These are phyloP conservation scores for Sylvicapra grimmia DNA, from an alignment of 2,113 vertebrate genomes.

Conservation along the genomic window DNA sequence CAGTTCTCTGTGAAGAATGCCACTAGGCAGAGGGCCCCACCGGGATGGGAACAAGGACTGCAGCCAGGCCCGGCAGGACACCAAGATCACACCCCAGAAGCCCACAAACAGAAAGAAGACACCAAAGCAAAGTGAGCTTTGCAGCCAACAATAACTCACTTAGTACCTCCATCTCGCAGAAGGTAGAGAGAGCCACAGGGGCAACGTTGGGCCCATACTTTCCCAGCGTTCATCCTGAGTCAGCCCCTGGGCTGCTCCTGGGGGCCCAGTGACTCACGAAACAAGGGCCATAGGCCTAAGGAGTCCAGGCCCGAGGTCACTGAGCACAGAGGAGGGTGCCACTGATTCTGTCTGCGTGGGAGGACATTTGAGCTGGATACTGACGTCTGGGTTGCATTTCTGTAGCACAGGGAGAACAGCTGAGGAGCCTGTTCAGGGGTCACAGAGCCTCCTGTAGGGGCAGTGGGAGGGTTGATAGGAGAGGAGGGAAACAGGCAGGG, in stretches of 20 bases:
- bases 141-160: not conserved
- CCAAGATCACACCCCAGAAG: not conserved
- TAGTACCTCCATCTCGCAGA: fast-evolving
- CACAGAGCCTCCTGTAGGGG: too few relatives aligned
- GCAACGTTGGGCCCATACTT: fast-evolving
- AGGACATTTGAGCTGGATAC: not conserved
- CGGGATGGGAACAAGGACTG: not conserved
- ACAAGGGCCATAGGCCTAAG: not conserved
- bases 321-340: not conserved
- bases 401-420: not conserved
- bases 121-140: fast-evolving
- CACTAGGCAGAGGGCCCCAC: not conserved
- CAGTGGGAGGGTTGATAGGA: not conserved
- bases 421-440: not conserved
- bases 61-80: not conserved
- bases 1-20: not conserved
- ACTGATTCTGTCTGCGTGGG: not conserved
- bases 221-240: fast-evolving
- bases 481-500: not conserved
- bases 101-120: not conserved
- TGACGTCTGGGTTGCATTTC: not conserved
- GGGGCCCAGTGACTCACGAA: not conserved
- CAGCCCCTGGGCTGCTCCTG: not conserved
- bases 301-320: not conserved
- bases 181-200: not conserved